These are phyloP conservation scores for Danaus plexippus DNA, from an alignment of 1,140 invertebrate genomes.

Conservation along the genomic window DNA sequence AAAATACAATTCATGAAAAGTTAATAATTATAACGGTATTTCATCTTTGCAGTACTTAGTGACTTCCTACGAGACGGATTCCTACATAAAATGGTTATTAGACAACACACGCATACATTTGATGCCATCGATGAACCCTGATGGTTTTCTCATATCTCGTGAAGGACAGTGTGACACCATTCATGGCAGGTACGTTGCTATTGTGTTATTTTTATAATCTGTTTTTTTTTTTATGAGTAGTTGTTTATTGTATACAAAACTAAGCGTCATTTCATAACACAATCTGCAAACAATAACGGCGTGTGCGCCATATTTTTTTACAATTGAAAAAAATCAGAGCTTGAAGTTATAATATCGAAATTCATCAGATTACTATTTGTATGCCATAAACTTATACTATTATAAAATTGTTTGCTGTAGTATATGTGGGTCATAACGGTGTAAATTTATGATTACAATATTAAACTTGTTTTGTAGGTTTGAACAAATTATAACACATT, in stretches of 20 bases:
- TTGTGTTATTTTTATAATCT: slow-evolving; percentile 3
- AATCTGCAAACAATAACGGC: slow-evolving; percentile 1
- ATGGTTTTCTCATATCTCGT: slow-evolving; percentile 89
- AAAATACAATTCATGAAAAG: too few species aligned
- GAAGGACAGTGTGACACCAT: slow-evolving; percentile 90
- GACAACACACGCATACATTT: slow-evolving; percentile 94
- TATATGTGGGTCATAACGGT: too few species aligned
- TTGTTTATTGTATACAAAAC: not conserved
- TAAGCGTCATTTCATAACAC: not conserved
- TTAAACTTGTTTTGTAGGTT: too few species aligned
- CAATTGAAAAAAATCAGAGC: too few species aligned
- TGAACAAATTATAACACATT: too few species aligned
- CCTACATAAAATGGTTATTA: slow-evolving; percentile 87
- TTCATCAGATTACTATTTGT: too few species aligned
- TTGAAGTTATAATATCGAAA: too few species aligned
- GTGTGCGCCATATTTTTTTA: too few species aligned
- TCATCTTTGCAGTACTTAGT: slow-evolving; percentile 79
- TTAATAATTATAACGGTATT: slow-evolving; percentile 1
- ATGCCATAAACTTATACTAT: too few species aligned
- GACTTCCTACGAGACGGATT: slow-evolving; percentile 84
- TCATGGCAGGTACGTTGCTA: slow-evolving; percentile 78
- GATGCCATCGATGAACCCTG: slow-evolving; percentile 93
- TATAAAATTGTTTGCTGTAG: too few species aligned
- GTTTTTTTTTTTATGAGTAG: not conserved
- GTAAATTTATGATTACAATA: too few species aligned